Conservation (phyloP, 2,797 vertebrate genomes). For the Myotis planiceps region DNA sequence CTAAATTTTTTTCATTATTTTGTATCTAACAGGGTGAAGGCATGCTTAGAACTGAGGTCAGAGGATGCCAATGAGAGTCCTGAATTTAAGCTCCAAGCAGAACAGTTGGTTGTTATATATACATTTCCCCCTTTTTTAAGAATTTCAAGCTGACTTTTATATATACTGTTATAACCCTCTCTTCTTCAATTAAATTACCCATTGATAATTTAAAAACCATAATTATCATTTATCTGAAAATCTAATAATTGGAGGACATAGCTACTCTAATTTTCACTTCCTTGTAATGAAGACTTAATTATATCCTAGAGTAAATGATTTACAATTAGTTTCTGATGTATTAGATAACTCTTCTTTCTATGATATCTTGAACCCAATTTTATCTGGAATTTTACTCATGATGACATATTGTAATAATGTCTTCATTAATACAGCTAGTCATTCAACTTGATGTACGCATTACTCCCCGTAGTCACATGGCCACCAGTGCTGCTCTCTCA, state of each 20-base stretch:
- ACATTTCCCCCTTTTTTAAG: not conserved
- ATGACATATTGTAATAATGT: constrained; percentile 19
- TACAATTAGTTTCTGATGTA: constrained; percentile 58
- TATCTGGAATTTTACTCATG: constrained; percentile 17
- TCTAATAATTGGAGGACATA: constrained; percentile 63
- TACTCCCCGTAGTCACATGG: not conserved
- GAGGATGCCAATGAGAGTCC: not conserved
- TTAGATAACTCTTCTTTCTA: constrained; percentile 15
- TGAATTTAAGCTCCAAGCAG: not conserved
- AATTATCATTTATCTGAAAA: constrained; percentile 68
- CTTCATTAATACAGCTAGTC: not conserved
- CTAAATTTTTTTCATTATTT: not conserved
- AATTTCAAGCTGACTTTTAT: not conserved
- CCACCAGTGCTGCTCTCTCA: not conserved
- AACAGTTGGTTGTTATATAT: not conserved
- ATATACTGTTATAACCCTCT: not conserved
- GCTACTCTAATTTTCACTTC: constrained; percentile 55
- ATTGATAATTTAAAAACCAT: constrained; percentile 46
- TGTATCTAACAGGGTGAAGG: not conserved
- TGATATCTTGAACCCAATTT: constrained; percentile 44
- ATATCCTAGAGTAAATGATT: constrained; percentile 57
- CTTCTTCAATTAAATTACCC: not conserved
- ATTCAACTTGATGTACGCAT: not conserved
- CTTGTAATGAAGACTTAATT: constrained; percentile 66
- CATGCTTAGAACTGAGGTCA: not conserved